Base-by-base conservation (phyloP, 2,888 invertebrate species). In the Zygothrica quintamaculata region DNA sequence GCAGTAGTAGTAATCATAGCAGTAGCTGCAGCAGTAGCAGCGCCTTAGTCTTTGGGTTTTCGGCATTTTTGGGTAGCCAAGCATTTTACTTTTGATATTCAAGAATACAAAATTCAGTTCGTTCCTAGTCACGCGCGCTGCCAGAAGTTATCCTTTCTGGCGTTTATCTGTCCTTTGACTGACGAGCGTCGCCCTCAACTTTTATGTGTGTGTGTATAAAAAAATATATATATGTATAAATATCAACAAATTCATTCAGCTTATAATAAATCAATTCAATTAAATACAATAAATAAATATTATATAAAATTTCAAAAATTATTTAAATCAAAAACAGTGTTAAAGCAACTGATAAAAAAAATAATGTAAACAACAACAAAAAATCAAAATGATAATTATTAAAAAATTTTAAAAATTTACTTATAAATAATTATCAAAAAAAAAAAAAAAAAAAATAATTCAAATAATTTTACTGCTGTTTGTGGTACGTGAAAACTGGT, bases 41-140 rank as follows among this genome's bases (percentile, higher is more conserved):
- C 87, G 87, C 86, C 82, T 84, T 87, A 68, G 77, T 71, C 86
- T 81, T 87, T 73, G 60, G 62, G 65, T 66, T 70, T 70, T 67
- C 55, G 71, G 67, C 65, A 70, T 67, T 65, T 64, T 67, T 62
- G 64, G 59, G 57, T 44, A 78, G 62, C 72, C 77, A 79, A 84
- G 74, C 80, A 77, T 70, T 81, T 81, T 71, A 84, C 80, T 87
- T 81, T 77, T 71, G 18, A 73, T 71, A 70, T 74, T 67, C 72
- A 70, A 71, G 70, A 78, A 79, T 78, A 74, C 84, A 74, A 87
- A 78, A 82, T 88, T 88, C 87, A 88, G 88, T 88, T 77, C 88
- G 88, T 88, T 88, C 77, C 78, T 77, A 88, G 88, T 88, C 88
- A 81, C 88, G 73, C 88, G 84, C 84, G 88, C 82, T 87, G 88